These are phyloP conservation scores for Azorinus chamasolen DNA, from an alignment of 2,888 invertebrate species.

Conservation along the genomic window DNA sequence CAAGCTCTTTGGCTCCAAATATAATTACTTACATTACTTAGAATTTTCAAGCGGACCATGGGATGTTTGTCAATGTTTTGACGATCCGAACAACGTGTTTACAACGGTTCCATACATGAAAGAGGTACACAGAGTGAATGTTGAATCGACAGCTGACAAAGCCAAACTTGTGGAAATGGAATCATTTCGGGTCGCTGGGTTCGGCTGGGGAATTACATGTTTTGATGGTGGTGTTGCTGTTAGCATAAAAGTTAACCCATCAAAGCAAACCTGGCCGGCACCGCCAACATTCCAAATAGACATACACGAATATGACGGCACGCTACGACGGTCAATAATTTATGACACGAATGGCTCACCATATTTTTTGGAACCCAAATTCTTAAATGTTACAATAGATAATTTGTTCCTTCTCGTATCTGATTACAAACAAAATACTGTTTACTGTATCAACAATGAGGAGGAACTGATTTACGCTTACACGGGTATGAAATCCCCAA, in stretches of 20 bases:
- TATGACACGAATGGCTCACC: constrained; percentile 40
- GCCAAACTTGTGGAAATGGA: constrained; percentile 23
- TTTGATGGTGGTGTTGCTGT: constrained; percentile 55
- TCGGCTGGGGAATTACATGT: constrained; percentile 63
- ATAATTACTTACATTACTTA: constrained; percentile 45
- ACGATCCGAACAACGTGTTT: constrained; percentile 33
- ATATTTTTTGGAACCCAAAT: constrained; percentile 58
- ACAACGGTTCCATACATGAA: constrained; percentile 58
- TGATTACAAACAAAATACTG: constrained; percentile 50
- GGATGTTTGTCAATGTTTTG: constrained; percentile 55
- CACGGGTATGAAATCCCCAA: constrained; percentile 53
- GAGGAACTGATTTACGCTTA: constrained; percentile 55
- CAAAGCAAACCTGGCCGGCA: constrained; percentile 22
- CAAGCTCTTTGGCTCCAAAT: constrained; percentile 57
- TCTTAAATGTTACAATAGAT: constrained; percentile 54
- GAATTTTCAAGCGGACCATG: constrained; percentile 63
- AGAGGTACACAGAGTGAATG: constrained; percentile 40
- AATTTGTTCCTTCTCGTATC: constrained; percentile 50
- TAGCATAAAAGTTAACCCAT: constrained; percentile 44
- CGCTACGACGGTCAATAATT: constrained; percentile 40
- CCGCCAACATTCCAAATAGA: constrained; percentile 57
- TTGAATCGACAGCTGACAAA: constrained; percentile 15
- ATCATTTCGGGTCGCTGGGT: constrained; percentile 49
- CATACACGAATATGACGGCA: constrained; percentile 53
- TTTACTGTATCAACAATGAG: constrained; percentile 56